phyloP scores from a whole-genome alignment of 2,888 invertebrate genomes.

The Elegia similella region DNA sequence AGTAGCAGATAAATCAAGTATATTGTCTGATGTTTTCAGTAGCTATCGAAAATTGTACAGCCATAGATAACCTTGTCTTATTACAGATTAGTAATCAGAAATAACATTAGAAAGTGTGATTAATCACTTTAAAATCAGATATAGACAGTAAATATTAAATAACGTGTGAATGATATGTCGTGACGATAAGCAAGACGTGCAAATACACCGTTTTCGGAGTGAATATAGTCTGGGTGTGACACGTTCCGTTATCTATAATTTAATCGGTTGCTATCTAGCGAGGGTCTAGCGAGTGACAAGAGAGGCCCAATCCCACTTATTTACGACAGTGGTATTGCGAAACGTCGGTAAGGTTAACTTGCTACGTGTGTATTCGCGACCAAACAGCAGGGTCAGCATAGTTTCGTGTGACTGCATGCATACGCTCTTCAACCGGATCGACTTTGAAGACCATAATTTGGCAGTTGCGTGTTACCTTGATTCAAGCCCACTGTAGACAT shows the following conservation, averaged over 20 bases:
- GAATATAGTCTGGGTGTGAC: background rate
- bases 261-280: background rate
- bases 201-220: background rate
- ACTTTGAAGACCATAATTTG: constrained; percentile 15
- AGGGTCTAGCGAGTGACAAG: constrained; percentile 5
- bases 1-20: background rate
- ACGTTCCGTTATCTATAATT: constrained; percentile 10
- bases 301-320: constrained; percentile 6
- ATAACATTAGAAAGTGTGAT: constrained; percentile 2
- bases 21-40: background rate
- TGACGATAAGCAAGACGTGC: constrained; percentile 10
- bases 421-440: constrained; percentile 11
- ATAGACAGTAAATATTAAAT: background rate
- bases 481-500: background rate
- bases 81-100: background rate
- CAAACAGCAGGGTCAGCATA: constrained; percentile 12
- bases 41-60: background rate
- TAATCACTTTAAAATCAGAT: constrained; percentile 17
- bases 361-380: constrained; percentile 16
- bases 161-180: background rate
- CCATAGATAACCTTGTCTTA: background rate
- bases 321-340: constrained; percentile 12
- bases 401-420: constrained; percentile 7
- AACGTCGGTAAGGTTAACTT: constrained; percentile 15
- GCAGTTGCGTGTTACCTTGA: constrained; percentile 13